These are phyloP conservation scores for Tyrannus savana DNA, from an alignment of 2,113 vertebrate species.

Conservation along the genomic window DNA sequence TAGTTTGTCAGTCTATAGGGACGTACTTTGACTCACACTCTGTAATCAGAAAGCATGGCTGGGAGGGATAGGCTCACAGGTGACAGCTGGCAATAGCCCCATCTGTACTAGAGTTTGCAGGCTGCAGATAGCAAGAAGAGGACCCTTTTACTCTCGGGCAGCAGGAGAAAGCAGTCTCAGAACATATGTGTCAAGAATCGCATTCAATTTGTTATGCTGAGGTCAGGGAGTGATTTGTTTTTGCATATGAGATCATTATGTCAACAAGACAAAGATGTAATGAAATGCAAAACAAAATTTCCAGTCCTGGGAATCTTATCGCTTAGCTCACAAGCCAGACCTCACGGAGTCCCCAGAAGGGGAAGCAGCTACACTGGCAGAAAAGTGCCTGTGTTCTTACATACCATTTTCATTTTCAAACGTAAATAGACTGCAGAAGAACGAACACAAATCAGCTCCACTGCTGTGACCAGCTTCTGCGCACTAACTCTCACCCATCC, in stretches of 20 bases:
- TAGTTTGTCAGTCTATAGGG: background rate
- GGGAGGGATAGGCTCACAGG: background rate
- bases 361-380: background rate
- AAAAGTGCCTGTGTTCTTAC: slow-evolving; percentile 6
- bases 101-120: background rate
- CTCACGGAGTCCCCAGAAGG: background rate
- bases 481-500: background rate
- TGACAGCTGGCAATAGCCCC: background rate
- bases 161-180: background rate
- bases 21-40: background rate
- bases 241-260: slow-evolving; percentile 52
- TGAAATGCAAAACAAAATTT: slow-evolving; percentile 45
- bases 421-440: slow-evolving; percentile 27
- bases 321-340: slow-evolving; percentile 7
- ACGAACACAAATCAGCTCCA: background rate
- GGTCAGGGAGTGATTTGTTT: slow-evolving; percentile 10
- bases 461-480: background rate
- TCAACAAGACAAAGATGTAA: slow-evolving; percentile 29
- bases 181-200: background rate
- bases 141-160: background rate
- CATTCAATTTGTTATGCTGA: background rate
- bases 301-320: slow-evolving; percentile 48
- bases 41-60: background rate
- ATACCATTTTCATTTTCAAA: slow-evolving; percentile 40
- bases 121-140: background rate